Evolutionary conservation across 2,888 invertebrate genomes (phyloP).

Genomic region (Marronus borbonicus): DNA sequence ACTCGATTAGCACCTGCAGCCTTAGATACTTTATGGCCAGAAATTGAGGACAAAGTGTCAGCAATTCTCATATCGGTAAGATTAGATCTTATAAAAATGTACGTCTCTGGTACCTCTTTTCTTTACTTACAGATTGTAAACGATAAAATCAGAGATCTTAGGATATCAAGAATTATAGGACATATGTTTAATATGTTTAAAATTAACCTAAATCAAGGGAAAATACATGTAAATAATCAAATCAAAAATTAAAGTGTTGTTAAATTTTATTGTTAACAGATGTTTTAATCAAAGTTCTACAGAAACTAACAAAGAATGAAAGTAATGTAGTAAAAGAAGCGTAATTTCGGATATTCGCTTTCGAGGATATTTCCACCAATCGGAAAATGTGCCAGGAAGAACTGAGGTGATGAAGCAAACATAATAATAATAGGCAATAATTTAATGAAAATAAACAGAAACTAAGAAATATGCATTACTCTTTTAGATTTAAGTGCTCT

Average conservation of each 20-base stretch:
- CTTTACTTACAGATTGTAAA: slow-evolving; percentile 66
- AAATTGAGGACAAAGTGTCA: slow-evolving; percentile 66
- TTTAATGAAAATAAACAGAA: no score
- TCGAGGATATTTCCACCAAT: no score
- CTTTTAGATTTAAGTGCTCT: no score
- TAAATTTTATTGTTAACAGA: neutral
- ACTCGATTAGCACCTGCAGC: slow-evolving; percentile 68
- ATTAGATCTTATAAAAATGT: slow-evolving; percentile 27
- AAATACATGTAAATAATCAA: slow-evolving; percentile 49
- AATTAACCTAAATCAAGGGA: slow-evolving; percentile 58
- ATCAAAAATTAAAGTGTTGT: slow-evolving; percentile 1
- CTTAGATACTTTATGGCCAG: slow-evolving; percentile 69
- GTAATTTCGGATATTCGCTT: no score
- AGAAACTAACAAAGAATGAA: no score
- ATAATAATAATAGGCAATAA: no score
- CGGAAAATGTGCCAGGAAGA: no score
- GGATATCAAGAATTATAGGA: slow-evolving; percentile 65
- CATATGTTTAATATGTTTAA: slow-evolving; percentile 65
- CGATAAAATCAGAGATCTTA: slow-evolving; percentile 65
- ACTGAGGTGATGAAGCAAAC: no score
- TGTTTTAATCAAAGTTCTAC: no score
- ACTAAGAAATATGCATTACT: no score
- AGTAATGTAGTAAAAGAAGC: no score
- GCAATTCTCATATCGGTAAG: slow-evolving; percentile 66
- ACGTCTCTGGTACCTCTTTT: neutral